These are phyloP conservation scores for Chrysotoxum bicinctum DNA, from an alignment of 2,888 invertebrate genomes.

Conservation along the genomic window DNA sequence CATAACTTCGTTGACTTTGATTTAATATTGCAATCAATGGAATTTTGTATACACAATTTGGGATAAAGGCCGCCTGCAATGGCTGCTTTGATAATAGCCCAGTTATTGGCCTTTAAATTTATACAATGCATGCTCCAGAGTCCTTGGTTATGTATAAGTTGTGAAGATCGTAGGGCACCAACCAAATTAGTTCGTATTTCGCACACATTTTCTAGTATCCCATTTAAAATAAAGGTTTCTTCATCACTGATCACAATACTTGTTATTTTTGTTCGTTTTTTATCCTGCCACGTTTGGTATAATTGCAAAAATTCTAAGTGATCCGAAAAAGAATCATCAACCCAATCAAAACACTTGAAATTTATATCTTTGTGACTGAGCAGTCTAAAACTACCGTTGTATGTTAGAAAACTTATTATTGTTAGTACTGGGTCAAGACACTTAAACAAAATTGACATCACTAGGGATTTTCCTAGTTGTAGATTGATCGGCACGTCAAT, in stretches of 20 bases:
- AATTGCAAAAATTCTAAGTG: conserved; percentile 92
- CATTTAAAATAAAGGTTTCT: conserved; percentile 87
- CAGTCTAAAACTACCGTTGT: conserved; percentile 88
- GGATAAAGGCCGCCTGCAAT: conserved; percentile 95
- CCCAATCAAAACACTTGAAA: conserved; percentile 80
- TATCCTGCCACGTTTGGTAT: conserved; percentile 88
- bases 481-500: conserved; percentile 96
- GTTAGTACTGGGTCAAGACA: conserved; percentile 96
- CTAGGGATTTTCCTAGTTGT: conserved; percentile 93
- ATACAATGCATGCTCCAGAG: conserved; percentile 88
- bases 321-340: conserved; percentile 90
- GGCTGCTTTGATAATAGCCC: conserved; percentile 95
- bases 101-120: conserved; percentile 92
- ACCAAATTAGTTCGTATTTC: conserved; percentile 91
- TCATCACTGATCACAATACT: conserved; percentile 84
- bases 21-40: conserved; percentile 84
- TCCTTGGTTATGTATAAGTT: conserved; percentile 86
- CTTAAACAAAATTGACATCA: conserved; percentile 93
- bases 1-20: conserved; percentile 81
- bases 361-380: conserved; percentile 80
- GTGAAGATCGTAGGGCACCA: conserved; percentile 86
- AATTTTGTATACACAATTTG: conserved; percentile 88
- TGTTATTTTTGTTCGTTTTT: conserved; percentile 86
- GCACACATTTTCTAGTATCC: conserved; percentile 94
- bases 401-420: conserved; percentile 91